These are phyloP conservation scores for Hyposoter didymator DNA, from an alignment of 2,888 invertebrate genomes.

Conservation along the genomic window DNA sequence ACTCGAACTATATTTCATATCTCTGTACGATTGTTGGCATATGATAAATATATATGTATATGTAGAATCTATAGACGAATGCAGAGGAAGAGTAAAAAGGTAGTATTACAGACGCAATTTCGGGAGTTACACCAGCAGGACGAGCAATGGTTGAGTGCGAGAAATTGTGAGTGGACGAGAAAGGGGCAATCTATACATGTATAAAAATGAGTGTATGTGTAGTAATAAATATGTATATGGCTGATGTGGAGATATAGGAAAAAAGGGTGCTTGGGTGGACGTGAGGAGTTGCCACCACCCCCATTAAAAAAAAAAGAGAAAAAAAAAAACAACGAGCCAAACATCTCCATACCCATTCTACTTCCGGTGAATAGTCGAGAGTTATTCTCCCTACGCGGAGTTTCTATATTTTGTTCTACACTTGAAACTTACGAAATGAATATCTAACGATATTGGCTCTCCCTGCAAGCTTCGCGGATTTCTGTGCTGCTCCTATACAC, in stretches of 20 bases:
- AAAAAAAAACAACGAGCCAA: constrained; percentile 41
- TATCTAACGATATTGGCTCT: constrained; percentile 83
- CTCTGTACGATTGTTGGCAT: constrained; percentile 40
- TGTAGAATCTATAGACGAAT: constrained; percentile 33
- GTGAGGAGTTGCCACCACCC: constrained; percentile 63
- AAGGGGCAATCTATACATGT: constrained; percentile 47
- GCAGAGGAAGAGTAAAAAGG: constrained; percentile 24
- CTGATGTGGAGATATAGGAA: constrained; percentile 47
- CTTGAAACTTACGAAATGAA: constrained; percentile 83
- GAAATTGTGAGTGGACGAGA: constrained; percentile 67
- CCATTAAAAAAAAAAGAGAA: background rate
- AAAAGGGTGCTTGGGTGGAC: constrained; percentile 61
- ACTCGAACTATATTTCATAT: constrained; percentile 55
- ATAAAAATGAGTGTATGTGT: background rate
- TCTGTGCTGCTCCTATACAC: constrained; percentile 31
- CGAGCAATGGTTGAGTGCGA: constrained; percentile 61
- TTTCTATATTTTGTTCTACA: constrained; percentile 82
- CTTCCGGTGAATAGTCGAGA: constrained; percentile 59
- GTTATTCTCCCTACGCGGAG: constrained; percentile 73
- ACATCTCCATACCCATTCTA: constrained; percentile 35
- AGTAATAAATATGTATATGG: constrained; percentile 1
- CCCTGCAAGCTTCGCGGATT: constrained; percentile 60
- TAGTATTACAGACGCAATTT: constrained; percentile 77
- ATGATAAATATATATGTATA: constrained; percentile 32
- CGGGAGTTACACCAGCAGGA: constrained; percentile 72